Base-by-base conservation (phyloP, 2,888 invertebrate genomes). In the Calameuta pallipes region DNA sequence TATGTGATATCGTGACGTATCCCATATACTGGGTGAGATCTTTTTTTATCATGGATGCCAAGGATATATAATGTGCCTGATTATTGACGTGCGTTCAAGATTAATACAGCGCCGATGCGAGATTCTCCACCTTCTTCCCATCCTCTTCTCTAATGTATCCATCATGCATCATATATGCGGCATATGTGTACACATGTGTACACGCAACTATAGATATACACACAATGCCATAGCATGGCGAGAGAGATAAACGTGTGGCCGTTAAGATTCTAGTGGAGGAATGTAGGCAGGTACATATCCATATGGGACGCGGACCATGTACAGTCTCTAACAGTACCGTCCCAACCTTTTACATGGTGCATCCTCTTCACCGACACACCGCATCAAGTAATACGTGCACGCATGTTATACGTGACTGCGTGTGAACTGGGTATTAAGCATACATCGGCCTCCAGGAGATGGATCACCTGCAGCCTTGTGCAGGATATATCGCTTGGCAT, bases 71-170 rank as follows among this genome's bases (percentile, higher is more conserved):
- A 78, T 77, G 73, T 37, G 79, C 76, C 31, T 76, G 81, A 80
- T 81, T 80, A 81, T 81, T 80, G 81, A 77, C 80, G 73, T 77
- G 76, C 79, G 79, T 79, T 81, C 75, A 81, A 80, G 80, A 81
- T 80, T 81, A 81, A 81, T 80, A 79, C 79, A 76, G 77, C 76
- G 23, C 2, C 41, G 41, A 56, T 56, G 23, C 41, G 23, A 56
- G 41, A 56, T 23, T 56, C 41, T 56, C 23, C 41, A 23, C 41
- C 41, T 56, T 56, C 41, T 56, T 56, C 41, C 23, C 41, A 56
- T 56, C 41, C 41, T 56, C 41, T 56, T 56, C 41, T 56, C 23
- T 56, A 56, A 56, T 56, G 41, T 56, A 56, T 56, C 41, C 41
- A 56, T 56, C 41, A 56, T 56, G 41, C 41, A 23, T 56, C 41